Conservation (phyloP, 2,113 vertebrate species). For the Pavo muticus region DNA sequence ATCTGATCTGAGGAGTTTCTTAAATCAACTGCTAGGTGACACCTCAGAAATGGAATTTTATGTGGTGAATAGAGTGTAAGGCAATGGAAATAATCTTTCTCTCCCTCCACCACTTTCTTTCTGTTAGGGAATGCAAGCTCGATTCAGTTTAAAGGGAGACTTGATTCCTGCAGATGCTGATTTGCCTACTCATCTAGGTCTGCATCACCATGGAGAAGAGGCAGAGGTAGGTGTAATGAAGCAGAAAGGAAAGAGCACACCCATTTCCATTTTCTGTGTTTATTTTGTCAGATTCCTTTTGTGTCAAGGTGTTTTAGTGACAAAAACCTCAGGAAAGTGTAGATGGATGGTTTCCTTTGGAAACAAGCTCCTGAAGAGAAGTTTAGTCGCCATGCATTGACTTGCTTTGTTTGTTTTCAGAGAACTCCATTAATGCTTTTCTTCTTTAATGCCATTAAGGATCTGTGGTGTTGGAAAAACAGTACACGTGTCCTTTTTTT, state of each 20-base stretch:
- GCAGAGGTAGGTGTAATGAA: constrained; percentile 85
- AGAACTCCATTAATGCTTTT: background rate
- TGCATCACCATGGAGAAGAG: constrained; percentile 97
- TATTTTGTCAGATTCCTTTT: background rate
- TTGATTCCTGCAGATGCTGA: constrained; percentile 88
- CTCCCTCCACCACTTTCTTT: background rate
- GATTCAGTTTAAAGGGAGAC: constrained; percentile 91
- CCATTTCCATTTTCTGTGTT: background rate
- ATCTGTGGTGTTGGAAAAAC: background rate
- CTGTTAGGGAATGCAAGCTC: constrained; percentile 92
- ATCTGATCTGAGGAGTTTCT: background rate
- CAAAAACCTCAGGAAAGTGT: background rate
- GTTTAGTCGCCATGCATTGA: background rate
- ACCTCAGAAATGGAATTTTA: background rate
- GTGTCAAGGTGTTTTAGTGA: background rate
- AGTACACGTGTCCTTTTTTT: background rate
- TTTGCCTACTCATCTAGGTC: constrained; percentile 92
- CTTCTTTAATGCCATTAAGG: background rate
- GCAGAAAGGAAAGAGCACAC: background rate
- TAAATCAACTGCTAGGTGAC: too few relatives aligned
- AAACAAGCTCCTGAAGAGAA: background rate
- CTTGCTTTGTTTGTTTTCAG: background rate
- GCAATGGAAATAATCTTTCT: background rate
- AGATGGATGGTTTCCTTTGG: background rate
- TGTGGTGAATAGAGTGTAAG: background rate